Conservation (phyloP, 2,797 vertebrate genomes). For the Borostomias antarcticus region DNA sequence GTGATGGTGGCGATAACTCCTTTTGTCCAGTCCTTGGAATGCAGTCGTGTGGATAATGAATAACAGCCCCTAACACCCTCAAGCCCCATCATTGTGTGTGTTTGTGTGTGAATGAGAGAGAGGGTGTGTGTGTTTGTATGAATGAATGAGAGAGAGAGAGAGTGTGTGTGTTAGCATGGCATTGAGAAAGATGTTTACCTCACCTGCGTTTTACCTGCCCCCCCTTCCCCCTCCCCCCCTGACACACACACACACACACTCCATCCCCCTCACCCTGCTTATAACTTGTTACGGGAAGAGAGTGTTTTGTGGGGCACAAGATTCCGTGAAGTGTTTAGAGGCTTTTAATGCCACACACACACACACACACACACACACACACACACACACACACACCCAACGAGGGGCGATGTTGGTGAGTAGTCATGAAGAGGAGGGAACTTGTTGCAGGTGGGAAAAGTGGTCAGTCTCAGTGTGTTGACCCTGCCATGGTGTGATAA, state of each 20-base stretch:
- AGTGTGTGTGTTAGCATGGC: slow-evolving; percentile 53
- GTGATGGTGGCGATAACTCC: slow-evolving; percentile 77
- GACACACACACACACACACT: background rate
- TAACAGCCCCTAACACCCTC: slow-evolving; percentile 74
- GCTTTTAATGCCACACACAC: too few species aligned
- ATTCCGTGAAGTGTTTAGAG: too few species aligned
- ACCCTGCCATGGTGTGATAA: too few species aligned
- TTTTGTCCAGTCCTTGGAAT: slow-evolving; percentile 73
- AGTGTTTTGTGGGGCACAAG: too few species aligned
- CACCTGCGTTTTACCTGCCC: slow-evolving; percentile 59
- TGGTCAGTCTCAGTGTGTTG: too few species aligned
- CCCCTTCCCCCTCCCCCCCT: too few species aligned
- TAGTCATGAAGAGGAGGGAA: background rate
- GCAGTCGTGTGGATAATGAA: slow-evolving; percentile 78
- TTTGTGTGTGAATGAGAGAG: slow-evolving; percentile 23
- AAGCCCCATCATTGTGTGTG: slow-evolving; percentile 36
- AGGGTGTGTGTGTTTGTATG: background rate
- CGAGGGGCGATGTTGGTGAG: background rate
- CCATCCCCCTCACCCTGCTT: too few species aligned
- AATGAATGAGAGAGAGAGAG: background rate
- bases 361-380: too few species aligned
- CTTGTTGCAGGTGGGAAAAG: background rate
- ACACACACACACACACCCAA: background rate
- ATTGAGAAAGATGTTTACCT: slow-evolving; percentile 65
- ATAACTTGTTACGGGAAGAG: slow-evolving; percentile 38